Percentiles rank a stretch among this genome's conserved stretches.
These are phyloP conservation scores for Prenolepis imparis DNA, from an alignment of 2,888 invertebrate genomes.

Conservation along the genomic window DNA sequence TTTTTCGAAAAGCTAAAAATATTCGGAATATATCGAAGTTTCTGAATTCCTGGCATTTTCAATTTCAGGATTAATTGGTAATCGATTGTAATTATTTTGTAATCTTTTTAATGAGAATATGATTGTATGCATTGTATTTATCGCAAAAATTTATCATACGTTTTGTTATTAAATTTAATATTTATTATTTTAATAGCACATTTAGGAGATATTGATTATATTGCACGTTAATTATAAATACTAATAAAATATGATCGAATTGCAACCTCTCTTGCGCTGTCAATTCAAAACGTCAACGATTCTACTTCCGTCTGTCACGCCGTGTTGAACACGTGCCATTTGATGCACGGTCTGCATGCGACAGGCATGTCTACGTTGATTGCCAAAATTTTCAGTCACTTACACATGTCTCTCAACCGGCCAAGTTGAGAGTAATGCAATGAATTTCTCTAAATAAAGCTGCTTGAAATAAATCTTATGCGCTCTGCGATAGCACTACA, in stretches of 20 bases:
- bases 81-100: neutral
- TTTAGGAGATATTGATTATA: constrained; percentile 7
- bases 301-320: constrained; percentile 8
- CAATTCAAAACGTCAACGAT: constrained; percentile 37
- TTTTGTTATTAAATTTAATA: neutral
- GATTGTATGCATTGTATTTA: neutral
- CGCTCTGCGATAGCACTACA: neutral
- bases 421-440: constrained; percentile 46
- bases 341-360: constrained; percentile 44
- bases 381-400: constrained; percentile 61
- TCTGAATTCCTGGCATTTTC: neutral
- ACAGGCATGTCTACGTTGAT: constrained; percentile 33
- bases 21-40: neutral
- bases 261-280: constrained; percentile 21
- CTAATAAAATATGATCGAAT: neutral
- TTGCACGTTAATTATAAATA: neutral
- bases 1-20: neutral
- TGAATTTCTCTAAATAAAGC: constrained; percentile 57
- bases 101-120: neutral
- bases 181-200: neutral
- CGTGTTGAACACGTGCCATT: constrained; percentile 50
- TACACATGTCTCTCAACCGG: constrained; percentile 23
- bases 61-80: neutral
- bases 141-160: neutral
- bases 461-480: constrained; percentile 39